These are phyloP conservation scores for Orthonychiurus folsomi DNA, from an alignment of 2,888 invertebrate genomes.

Conservation along the genomic window DNA sequence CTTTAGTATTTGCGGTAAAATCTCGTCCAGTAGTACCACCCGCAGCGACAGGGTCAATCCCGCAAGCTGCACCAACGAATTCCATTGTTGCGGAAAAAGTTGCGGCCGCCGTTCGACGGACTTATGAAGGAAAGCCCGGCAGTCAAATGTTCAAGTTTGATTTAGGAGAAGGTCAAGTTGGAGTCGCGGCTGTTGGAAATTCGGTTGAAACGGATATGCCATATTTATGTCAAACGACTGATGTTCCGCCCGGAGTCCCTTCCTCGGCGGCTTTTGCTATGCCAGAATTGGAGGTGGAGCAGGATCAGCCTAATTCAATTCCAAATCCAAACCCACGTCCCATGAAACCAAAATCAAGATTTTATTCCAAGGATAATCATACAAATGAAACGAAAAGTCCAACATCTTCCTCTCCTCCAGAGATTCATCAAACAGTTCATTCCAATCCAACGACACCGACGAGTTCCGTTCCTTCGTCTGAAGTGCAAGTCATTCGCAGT, in stretches of 20 bases:
- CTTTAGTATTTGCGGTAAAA: not conserved
- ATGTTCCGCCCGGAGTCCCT: not conserved
- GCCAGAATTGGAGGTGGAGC: not conserved
- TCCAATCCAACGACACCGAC: not conserved
- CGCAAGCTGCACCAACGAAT: too few relatives aligned
- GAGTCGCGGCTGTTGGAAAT: not conserved
- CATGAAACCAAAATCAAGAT: not conserved
- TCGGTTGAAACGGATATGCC: not conserved
- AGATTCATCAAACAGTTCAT: too few relatives aligned
- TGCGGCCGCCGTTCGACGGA: constrained; percentile 16
- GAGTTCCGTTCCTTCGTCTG: not conserved
- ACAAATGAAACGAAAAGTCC: not conserved
- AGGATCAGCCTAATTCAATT: not conserved
- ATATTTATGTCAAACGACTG: not conserved
- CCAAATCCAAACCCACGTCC: not conserved
- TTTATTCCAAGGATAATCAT: not conserved
- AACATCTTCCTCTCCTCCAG: not conserved
- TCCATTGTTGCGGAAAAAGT: constrained; percentile 20
- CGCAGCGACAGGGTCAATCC: too few relatives aligned
- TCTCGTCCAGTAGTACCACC: too few relatives aligned
- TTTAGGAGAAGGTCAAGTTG: constrained; percentile 2
- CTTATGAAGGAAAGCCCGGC: constrained; percentile 14
- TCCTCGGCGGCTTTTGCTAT: not conserved
- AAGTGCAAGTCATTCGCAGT: not conserved
- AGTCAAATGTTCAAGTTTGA: not conserved